Evolutionary conservation across 1,140 invertebrate species (phyloP).

Genomic region (Ectropis grisescens): DNA sequence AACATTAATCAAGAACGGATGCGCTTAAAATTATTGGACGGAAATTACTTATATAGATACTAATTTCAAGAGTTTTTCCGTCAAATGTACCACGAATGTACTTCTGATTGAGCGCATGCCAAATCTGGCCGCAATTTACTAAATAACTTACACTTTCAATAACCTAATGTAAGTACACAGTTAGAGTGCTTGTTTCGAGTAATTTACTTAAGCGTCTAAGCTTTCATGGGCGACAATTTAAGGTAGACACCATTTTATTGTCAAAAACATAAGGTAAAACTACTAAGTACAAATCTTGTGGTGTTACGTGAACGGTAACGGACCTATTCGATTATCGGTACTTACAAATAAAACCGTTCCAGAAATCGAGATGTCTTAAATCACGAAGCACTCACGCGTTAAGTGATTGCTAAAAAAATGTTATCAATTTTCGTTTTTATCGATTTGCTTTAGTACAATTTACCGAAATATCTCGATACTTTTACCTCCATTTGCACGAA

Average conservation of each 20-base stretch:
- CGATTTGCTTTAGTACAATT: slow-evolving; percentile 43
- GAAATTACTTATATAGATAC: slow-evolving; percentile 2
- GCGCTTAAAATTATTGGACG: slow-evolving; percentile 7
- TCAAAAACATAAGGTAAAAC: no score
- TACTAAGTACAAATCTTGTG: no score
- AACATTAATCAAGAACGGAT: slow-evolving; percentile 13
- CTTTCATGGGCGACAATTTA: no score
- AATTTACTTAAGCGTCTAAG: no score
- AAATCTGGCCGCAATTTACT: no score
- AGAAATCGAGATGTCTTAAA: slow-evolving; percentile 33
- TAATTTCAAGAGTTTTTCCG: slow-evolving; percentile 6
- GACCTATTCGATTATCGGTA: slow-evolving; percentile 1
- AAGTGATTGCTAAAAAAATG: slow-evolving; percentile 42
- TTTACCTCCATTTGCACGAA: slow-evolving; percentile 48
- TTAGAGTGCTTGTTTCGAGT: no score
- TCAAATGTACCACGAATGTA: no score
- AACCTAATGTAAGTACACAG: no score
- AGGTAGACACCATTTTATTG: no score
- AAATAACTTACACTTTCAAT: no score
- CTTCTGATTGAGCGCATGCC: no score
- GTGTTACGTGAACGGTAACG: no score
- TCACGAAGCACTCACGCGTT: slow-evolving; percentile 54
- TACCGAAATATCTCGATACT: slow-evolving; percentile 36
- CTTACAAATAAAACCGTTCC: slow-evolving; percentile 16
- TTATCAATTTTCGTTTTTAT: slow-evolving; percentile 37